phyloP scores from a whole-genome alignment of 2,888 invertebrate genomes.

The Oscheius sp. region DNA sequence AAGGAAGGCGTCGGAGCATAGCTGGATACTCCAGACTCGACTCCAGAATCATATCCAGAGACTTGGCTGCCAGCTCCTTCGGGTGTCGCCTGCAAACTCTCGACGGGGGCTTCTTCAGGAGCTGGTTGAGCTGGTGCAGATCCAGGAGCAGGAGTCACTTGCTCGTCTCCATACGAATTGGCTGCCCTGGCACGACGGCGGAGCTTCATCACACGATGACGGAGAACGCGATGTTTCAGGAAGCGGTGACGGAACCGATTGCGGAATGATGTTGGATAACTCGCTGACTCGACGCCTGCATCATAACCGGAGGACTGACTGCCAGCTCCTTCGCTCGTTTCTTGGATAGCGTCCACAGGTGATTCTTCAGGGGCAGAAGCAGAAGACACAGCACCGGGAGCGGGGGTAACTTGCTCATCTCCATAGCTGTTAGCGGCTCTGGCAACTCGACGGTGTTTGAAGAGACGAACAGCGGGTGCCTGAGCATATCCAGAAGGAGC shows the following conservation, averaged over 20 bases:
- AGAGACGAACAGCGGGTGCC: too few species aligned
- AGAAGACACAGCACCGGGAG: not conserved
- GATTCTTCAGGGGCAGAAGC: constrained; percentile 30
- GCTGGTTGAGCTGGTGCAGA: constrained; percentile 1
- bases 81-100: constrained; percentile 31
- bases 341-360: constrained; percentile 29
- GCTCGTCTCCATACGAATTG: constrained; percentile 58
- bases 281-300: too few species aligned
- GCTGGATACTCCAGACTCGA: too few species aligned
- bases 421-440: constrained; percentile 50
- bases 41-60: constrained; percentile 46
- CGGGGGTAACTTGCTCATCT: constrained; percentile 45
- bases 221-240: too few species aligned
- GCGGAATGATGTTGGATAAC: too few species aligned
- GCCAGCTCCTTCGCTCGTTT: constrained; percentile 38
- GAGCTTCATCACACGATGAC: not conserved
- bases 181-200: constrained; percentile 40
- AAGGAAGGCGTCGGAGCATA: too few species aligned
- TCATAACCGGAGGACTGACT: too few species aligned
- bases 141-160: constrained; percentile 18
- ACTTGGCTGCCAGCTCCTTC: constrained; percentile 37
- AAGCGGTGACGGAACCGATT: too few species aligned
- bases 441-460: constrained; percentile 35
- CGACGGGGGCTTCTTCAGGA: not conserved
- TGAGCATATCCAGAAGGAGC: too few species aligned